Percentiles rank a stretch among this genome's conserved stretches.
Evolutionary conservation across 1,140 invertebrate species (phyloP).

Genomic region (Spodoptera litura): DNA sequence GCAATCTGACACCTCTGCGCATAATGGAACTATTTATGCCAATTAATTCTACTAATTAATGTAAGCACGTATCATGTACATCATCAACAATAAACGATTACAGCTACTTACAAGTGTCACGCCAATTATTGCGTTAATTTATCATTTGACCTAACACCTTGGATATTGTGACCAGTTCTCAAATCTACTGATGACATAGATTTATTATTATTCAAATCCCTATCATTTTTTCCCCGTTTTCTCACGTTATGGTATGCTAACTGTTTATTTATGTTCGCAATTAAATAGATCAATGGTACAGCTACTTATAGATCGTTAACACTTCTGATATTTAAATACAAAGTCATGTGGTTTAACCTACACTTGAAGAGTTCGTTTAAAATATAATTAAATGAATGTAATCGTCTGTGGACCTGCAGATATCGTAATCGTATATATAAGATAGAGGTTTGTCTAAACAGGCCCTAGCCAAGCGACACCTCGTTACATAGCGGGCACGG

Average conservation of each 20-base stretch:
- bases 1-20: slow-evolving; percentile 3
- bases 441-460: neutral
- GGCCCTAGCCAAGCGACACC: neutral
- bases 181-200: no score
- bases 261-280: no score
- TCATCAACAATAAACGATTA: slow-evolving; percentile 5
- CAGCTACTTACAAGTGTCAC: neutral
- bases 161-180: neutral
- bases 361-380: no score
- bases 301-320: no score
- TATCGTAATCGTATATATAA: neutral
- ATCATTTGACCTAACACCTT: slow-evolving; percentile 1
- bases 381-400: no score
- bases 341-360: no score
- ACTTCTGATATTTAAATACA: no score
- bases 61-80: neutral
- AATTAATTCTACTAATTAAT: slow-evolving; percentile 8
- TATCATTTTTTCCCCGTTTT: no score
- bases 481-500: slow-evolving; percentile 2
- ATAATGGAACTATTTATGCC: neutral
- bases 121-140: neutral
- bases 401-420: neutral
- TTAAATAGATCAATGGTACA: no score
- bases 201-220: no score
- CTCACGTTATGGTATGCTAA: no score